Percentiles rank a stretch among this genome's conserved stretches.
These are phyloP conservation scores for Lates japonicus DNA, from an alignment of 2,797 vertebrate genomes.

Conservation along the genomic window DNA sequence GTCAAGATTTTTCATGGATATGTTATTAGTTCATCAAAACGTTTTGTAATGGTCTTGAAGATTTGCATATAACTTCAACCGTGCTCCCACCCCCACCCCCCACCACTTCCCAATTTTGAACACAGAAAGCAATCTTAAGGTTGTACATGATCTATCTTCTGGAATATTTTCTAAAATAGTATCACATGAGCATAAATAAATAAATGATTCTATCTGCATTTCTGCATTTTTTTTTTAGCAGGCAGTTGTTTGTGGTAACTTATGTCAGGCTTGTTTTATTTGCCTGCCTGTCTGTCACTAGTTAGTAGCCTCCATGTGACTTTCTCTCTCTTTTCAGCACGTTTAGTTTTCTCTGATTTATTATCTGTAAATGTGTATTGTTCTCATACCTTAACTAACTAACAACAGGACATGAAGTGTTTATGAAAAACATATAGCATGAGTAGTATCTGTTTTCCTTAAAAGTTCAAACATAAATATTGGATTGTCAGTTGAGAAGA, in stretches of 20 bases:
- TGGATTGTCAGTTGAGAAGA: not conserved
- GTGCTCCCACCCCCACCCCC: not conserved
- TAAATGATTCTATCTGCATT: not conserved
- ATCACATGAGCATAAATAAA: not conserved
- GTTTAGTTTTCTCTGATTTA: not conserved
- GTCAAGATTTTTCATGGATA: constrained; percentile 1
- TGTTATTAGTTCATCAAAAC: not conserved
- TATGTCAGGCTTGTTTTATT: constrained; percentile 3
- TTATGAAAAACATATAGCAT: not conserved
- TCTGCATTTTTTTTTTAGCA: constrained; percentile 9
- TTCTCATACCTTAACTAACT: not conserved
- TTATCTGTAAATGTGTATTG: not conserved
- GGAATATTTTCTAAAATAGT: not conserved
- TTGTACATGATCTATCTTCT: not conserved
- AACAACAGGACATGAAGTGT: not conserved
- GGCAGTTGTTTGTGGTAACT: not conserved
- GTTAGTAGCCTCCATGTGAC: not conserved
- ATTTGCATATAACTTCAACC: not conserved
- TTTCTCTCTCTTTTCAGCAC: not conserved
- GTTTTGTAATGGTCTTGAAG: constrained; percentile 9
- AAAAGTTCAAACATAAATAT: not conserved
- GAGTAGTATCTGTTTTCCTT: not conserved
- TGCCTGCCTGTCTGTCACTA: not conserved
- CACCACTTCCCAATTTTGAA: not conserved
- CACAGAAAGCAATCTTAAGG: not conserved